These are phyloP conservation scores for Dicyrtomina minuta DNA, from an alignment of 2,888 invertebrate species.

Conservation along the genomic window DNA sequence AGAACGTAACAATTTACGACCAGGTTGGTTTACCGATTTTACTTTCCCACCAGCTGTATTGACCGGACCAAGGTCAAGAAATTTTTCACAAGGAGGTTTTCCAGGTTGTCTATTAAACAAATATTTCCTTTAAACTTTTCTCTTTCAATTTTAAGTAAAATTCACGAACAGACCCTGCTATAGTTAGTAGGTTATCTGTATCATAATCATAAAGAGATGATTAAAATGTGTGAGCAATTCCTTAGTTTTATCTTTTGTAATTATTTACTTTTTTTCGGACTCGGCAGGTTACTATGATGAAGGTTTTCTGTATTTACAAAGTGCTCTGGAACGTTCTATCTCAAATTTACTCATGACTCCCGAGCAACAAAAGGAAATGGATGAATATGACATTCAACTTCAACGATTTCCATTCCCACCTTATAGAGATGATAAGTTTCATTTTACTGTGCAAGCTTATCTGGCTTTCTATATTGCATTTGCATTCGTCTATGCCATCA, in stretches of 20 bases:
- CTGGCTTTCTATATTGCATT: not conserved
- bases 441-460: not conserved
- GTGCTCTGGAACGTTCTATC: not conserved
- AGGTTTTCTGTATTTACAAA: not conserved
- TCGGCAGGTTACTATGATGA: constrained; percentile 2
- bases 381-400: not conserved
- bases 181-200: too few relatives aligned
- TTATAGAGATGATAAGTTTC: not conserved
- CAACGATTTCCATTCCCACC: not conserved
- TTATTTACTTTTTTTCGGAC: not conserved
- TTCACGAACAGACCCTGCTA: too few relatives aligned
- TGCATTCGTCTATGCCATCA: not conserved
- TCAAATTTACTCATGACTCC: not conserved
- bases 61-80: not conserved
- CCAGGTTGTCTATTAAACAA: not conserved
- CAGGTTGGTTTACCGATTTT: not conserved
- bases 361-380: not conserved
- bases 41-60: not conserved
- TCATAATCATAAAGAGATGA: too few relatives aligned
- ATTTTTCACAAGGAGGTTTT: not conserved
- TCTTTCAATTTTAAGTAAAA: too few relatives aligned
- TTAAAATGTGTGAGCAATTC: too few relatives aligned
- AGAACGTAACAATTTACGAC: not conserved
- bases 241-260: not conserved
- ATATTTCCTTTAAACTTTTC: too few relatives aligned